Evolutionary conservation across 2,888 invertebrate genomes (phyloP).

Genomic region (Drosophila antonietae): DNA sequence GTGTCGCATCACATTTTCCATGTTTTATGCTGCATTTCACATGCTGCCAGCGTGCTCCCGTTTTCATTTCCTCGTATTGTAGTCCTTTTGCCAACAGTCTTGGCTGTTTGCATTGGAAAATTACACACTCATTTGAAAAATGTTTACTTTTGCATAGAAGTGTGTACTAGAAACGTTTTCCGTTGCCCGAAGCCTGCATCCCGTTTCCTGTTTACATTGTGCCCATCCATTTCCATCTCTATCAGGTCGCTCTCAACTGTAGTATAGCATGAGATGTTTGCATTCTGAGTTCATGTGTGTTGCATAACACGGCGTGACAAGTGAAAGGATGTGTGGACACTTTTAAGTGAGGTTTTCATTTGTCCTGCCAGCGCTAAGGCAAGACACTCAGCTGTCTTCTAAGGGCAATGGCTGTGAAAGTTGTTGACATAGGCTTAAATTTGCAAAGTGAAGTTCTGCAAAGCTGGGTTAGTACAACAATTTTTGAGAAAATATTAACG

Average conservation of each 20-base stretch:
- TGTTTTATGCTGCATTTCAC: constrained; percentile 38
- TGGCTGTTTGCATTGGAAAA: constrained; percentile 73
- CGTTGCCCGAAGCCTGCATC: constrained; percentile 56
- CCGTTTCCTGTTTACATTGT: constrained; percentile 72
- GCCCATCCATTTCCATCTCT: constrained; percentile 27
- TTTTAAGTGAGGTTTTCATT: constrained; percentile 18
- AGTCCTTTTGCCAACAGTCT: constrained; percentile 14
- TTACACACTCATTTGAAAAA: constrained; percentile 73
- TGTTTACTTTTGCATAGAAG: constrained; percentile 70
- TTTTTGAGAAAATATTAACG: neutral
- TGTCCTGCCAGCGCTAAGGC: constrained; percentile 10
- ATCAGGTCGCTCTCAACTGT: constrained; percentile 29
- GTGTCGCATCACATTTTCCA: constrained; percentile 29
- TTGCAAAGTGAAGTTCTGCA: neutral
- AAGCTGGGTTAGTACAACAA: neutral
- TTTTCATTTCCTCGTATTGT: constrained; percentile 4
- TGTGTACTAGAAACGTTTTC: constrained; percentile 47
- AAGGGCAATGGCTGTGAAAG: constrained; percentile 42
- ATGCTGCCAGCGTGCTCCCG: constrained; percentile 28
- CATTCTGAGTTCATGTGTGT: constrained; percentile 24
- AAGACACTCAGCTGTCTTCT: constrained; percentile 19
- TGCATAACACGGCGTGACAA: constrained; percentile 57
- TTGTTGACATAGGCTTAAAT: constrained; percentile 44
- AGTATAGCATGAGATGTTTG: constrained; percentile 47
- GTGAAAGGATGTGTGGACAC: constrained; percentile 65